Conservation (phyloP, 1,140 invertebrate genomes). For the Trialeurodes vaporariorum region DNA sequence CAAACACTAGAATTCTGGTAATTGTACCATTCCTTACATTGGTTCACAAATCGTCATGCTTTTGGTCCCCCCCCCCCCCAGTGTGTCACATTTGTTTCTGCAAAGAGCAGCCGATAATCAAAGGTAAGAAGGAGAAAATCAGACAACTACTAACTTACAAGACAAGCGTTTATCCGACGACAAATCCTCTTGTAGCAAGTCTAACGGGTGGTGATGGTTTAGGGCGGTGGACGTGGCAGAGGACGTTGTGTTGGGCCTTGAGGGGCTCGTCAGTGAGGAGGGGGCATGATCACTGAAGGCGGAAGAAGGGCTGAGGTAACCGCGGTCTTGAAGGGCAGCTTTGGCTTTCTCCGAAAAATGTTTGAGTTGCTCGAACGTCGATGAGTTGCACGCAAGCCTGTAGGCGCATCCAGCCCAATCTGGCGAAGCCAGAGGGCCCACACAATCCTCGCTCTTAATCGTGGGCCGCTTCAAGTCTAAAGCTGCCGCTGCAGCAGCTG, state of each 20-base stretch:
- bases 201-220: conserved; percentile 11
- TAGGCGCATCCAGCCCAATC: conserved; percentile 4
- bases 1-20: too few relatives aligned
- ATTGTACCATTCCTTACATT: too few relatives aligned
- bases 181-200: conserved; percentile 16
- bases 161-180: not conserved
- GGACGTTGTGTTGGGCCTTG: conserved; percentile 7
- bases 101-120: too few relatives aligned
- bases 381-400: conserved; percentile 48
- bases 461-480: not conserved
- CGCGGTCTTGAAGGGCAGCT: conserved; percentile 52
- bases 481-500: not conserved
- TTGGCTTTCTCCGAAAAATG: conserved; percentile 81
- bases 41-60: too few relatives aligned
- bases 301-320: conserved; percentile 19
- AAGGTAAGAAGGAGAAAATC: too few relatives aligned
- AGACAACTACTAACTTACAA: not conserved
- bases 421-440: conserved; percentile 3
- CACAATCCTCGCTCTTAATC: not conserved
- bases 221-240: conserved; percentile 10
- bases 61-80: too few relatives aligned
- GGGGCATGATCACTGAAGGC: conserved; percentile 31
- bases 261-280: conserved; percentile 14
- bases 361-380: conserved; percentile 75
- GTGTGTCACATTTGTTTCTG: too few relatives aligned